Percentiles rank a stretch among this genome's conserved stretches.
phyloP scores from a whole-genome alignment of 2,113 vertebrate genomes.

The Dryoscopus gambensis region DNA sequence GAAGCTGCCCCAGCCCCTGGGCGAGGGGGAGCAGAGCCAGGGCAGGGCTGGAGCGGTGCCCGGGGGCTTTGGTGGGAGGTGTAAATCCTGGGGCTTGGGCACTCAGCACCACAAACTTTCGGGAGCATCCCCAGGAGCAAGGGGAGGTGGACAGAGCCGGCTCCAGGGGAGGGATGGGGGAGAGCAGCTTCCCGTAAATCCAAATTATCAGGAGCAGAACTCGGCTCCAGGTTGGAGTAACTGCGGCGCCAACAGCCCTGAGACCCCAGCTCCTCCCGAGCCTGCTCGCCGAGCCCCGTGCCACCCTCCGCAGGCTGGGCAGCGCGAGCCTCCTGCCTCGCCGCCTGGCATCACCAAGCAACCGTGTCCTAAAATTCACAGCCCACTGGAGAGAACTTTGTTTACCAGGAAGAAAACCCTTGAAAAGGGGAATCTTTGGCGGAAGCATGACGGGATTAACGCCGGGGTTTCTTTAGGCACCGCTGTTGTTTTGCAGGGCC shows the following conservation, averaged over 20 bases:
- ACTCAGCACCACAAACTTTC: rapidly evolving
- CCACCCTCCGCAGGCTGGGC: not conserved
- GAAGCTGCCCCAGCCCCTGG: not conserved
- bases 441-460: constrained; percentile 72
- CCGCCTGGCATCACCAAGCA: constrained; percentile 68
- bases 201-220: rapidly evolving
- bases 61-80: rapidly evolving
- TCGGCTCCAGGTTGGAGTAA: rapidly evolving
- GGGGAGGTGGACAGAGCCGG: not conserved
- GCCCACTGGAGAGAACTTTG: constrained; percentile 63
- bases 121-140: not conserved
- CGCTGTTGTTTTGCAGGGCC: constrained; percentile 72
- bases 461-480: constrained; percentile 63
- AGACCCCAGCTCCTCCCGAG: not conserved
- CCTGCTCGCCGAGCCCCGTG: not conserved
- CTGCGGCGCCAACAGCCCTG: rapidly evolving
- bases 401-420: constrained; percentile 79
- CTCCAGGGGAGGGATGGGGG: not conserved
- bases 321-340: not conserved
- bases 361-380: constrained; percentile 68
- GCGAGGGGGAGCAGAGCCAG: not conserved
- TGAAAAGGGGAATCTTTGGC: constrained; percentile 75
- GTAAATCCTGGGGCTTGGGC: rapidly evolving
- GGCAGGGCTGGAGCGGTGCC: too few species aligned
- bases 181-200: not conserved